Percentiles rank a stretch among this genome's conserved stretches.
phyloP scores from a whole-genome alignment of 2,888 invertebrate genomes.

The Noctua janthina region DNA sequence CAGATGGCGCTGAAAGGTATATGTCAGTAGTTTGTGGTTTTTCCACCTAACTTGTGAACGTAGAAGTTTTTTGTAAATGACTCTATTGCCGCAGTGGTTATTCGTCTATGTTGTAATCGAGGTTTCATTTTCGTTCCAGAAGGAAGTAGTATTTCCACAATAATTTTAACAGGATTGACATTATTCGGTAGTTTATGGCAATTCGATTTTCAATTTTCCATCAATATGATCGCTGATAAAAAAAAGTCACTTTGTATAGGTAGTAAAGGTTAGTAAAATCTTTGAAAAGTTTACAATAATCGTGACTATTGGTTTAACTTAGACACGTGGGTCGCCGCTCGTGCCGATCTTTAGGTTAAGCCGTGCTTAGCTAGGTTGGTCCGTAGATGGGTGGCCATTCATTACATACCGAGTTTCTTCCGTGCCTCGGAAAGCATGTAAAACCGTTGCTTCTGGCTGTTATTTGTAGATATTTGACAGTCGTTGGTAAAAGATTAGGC shows the following conservation, averaged over 20 bases:
- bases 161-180: neutral
- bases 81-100: neutral
- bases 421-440: too few relatives aligned
- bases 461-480: too few relatives aligned
- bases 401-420: too few relatives aligned
- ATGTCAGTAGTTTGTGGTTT: neutral
- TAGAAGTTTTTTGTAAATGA: slow-evolving; percentile 15
- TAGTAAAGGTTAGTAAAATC: too few relatives aligned
- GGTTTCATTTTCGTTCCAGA: neutral
- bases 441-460: too few relatives aligned
- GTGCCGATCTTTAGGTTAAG: too few relatives aligned
- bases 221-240: neutral
- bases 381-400: too few relatives aligned
- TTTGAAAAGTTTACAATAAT: neutral
- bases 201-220: neutral
- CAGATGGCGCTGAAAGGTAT: slow-evolving; percentile 52
- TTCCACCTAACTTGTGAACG: neutral
- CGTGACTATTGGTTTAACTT: neutral
- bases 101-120: neutral
- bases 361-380: too few relatives aligned
- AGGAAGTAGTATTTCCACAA: neutral
- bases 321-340: too few relatives aligned
- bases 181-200: neutral
- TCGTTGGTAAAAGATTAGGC: too few relatives aligned
- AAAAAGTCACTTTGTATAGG: too few relatives aligned